Conservation (phyloP, 2,888 invertebrate genomes). For the Girardia tigrina region DNA sequence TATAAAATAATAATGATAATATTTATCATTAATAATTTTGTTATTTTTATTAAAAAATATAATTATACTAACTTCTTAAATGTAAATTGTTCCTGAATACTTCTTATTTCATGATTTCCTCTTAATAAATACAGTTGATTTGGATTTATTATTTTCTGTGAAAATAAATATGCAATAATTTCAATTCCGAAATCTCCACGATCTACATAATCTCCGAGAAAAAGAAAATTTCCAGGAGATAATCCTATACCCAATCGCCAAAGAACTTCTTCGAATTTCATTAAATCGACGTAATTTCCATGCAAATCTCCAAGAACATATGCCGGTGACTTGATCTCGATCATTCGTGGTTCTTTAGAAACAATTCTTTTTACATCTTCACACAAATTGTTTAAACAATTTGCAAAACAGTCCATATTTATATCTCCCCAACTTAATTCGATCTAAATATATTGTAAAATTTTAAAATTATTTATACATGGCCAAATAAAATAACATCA, state of each 20-base stretch:
- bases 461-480: too few species aligned
- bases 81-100: slow-evolving; percentile 62
- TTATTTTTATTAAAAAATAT: too few species aligned
- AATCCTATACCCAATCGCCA: slow-evolving; percentile 61
- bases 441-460: slow-evolving; percentile 40
- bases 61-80: slow-evolving; percentile 63
- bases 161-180: slow-evolving; percentile 60
- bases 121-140: slow-evolving; percentile 58
- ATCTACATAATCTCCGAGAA: slow-evolving; percentile 67
- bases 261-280: slow-evolving; percentile 59
- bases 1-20: too few species aligned
- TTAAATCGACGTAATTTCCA: slow-evolving; percentile 61
- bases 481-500: too few species aligned
- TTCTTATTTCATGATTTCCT: slow-evolving; percentile 65
- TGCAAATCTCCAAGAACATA: slow-evolving; percentile 62
- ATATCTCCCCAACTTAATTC: slow-evolving; percentile 51
- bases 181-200: slow-evolving; percentile 60
- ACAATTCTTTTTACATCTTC: slow-evolving; percentile 56
- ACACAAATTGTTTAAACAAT: slow-evolving; percentile 54
- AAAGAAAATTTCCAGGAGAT: slow-evolving; percentile 58
- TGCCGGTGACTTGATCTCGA: slow-evolving; percentile 54
- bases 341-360: slow-evolving; percentile 53
- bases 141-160: slow-evolving; percentile 61
- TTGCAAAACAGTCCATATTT: slow-evolving; percentile 51
- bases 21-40: too few species aligned